Evolutionary conservation across 1,140 invertebrate genomes (phyloP).

Genomic region (Euglossa dilemma): DNA sequence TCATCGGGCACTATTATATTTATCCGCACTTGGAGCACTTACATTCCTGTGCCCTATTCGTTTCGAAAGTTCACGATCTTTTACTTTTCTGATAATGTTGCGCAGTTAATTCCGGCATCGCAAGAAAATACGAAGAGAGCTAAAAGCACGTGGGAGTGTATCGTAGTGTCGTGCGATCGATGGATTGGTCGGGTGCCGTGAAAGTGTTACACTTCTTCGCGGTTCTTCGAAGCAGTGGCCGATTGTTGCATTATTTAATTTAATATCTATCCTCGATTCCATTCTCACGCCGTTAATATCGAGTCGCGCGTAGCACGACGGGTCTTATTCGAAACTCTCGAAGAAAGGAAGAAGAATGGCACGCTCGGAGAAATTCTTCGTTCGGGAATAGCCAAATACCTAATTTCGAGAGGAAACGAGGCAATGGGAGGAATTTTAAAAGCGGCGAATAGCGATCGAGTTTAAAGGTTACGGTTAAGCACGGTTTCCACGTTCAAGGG

Average conservation of each 20-base stretch:
- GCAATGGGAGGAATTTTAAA: background rate
- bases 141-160: too few relatives aligned
- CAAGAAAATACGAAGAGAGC: too few relatives aligned
- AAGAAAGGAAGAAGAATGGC: background rate
- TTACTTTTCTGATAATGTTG: too few relatives aligned
- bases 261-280: background rate
- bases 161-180: too few relatives aligned
- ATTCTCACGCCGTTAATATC: background rate
- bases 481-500: too few relatives aligned
- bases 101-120: too few relatives aligned
- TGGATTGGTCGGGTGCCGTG: too few relatives aligned
- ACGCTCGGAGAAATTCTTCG: background rate
- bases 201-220: too few relatives aligned
- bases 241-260: background rate
- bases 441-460: background rate
- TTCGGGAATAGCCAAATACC: constrained; percentile 5
- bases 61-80: too few relatives aligned
- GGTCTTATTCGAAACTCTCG: background rate
- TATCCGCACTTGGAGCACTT: too few relatives aligned
- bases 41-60: too few relatives aligned
- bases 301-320: background rate
- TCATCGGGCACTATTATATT: background rate
- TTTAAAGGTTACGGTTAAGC: background rate
- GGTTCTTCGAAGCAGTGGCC: too few relatives aligned
- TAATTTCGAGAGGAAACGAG: constrained; percentile 2